Evolutionary conservation across 2,797 vertebrate genomes (phyloP).

Genomic region (Argya squamiceps): DNA sequence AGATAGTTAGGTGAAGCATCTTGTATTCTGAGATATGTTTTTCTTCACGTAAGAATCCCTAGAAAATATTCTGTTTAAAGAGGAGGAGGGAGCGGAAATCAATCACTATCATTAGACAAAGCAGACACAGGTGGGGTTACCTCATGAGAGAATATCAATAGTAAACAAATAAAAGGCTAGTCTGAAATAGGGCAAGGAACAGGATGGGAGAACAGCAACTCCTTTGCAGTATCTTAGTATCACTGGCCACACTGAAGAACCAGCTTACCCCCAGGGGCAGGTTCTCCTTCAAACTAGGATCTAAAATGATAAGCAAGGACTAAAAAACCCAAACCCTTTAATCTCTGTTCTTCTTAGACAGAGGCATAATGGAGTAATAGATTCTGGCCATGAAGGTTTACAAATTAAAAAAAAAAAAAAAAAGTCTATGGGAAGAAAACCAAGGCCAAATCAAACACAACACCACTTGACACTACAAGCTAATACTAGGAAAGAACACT

Average conservation of each 20-base stretch:
- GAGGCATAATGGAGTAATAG: neutral
- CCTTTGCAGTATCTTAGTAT: neutral
- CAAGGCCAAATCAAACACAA: slow-evolving; percentile 33
- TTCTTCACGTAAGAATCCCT: neutral
- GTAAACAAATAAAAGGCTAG: neutral
- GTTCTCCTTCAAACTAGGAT: neutral
- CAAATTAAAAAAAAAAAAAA: neutral
- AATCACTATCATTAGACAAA: neutral
- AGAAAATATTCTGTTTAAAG: neutral
- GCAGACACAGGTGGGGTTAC: neutral
- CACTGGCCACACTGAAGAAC: neutral
- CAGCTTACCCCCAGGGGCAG: neutral
- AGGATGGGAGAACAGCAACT: neutral
- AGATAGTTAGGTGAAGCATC: neutral
- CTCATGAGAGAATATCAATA: neutral
- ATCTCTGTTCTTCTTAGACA: neutral
- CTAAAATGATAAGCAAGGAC: neutral
- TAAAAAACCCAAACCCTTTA: neutral
- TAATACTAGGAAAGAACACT: neutral
- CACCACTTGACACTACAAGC: slow-evolving; percentile 8
- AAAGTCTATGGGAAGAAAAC: neutral
- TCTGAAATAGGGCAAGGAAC: neutral
- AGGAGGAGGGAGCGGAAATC: fast-evolving
- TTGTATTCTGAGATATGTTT: neutral
- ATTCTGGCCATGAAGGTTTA: neutral